Percentiles rank a stretch among this genome's conserved stretches.
Evolutionary conservation across 2,113 vertebrate species (phyloP).

Genomic region (Perca flavescens): DNA sequence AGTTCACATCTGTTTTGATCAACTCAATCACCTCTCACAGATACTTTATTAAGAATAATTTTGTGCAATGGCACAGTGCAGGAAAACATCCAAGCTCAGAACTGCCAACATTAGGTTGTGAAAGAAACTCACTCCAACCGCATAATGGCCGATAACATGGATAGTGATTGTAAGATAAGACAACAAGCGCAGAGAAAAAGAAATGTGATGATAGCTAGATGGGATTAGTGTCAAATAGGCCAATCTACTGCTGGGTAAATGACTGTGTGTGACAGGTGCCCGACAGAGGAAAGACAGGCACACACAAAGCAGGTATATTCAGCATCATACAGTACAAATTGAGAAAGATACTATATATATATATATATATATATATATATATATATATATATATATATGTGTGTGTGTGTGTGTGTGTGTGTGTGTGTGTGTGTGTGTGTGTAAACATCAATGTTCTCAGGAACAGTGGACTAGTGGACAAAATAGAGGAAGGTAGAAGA

Average conservation of each 20-base stretch:
- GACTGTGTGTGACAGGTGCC: conserved; percentile 32
- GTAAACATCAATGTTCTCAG: background rate
- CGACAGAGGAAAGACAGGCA: conserved; percentile 24
- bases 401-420: too few relatives aligned
- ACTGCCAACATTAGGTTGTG: background rate
- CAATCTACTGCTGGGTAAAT: conserved; percentile 29
- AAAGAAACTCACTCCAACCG: background rate
- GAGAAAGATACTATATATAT: too few relatives aligned
- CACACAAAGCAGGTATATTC: background rate
- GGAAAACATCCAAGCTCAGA: conserved; percentile 17
- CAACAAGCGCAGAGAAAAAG: conserved; percentile 15
- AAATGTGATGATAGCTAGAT: conserved; percentile 40
- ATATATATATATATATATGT: too few relatives aligned
- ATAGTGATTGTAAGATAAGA: conserved; percentile 53
- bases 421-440: too few relatives aligned
- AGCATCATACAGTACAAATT: background rate
- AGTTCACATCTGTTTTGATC: conserved; percentile 31
- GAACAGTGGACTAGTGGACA: background rate
- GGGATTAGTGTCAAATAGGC: conserved; percentile 51
- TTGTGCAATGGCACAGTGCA: conserved; percentile 9
- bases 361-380: too few relatives aligned
- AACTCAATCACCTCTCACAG: conserved; percentile 6
- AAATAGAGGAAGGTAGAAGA: background rate
- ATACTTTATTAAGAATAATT: background rate
- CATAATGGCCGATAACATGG: conserved; percentile 42